Evolutionary conservation across 2,888 invertebrate genomes (phyloP), one percentile per base, ranked within the genome.

Genomic region (Euplexia lucipara): DNA sequence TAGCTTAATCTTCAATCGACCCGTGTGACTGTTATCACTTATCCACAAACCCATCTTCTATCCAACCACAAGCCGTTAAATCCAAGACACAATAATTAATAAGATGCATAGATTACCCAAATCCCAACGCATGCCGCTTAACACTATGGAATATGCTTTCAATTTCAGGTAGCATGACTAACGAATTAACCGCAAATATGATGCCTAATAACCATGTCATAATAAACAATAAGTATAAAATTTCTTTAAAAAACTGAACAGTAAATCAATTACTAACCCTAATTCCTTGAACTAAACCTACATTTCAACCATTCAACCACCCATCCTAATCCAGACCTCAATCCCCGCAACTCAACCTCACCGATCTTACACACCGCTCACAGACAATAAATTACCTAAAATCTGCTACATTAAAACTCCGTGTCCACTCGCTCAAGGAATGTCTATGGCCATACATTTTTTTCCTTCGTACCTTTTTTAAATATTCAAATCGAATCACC

Each of bases 401-500:
- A 82, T 81, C 81, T 82, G 82, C 82, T 82, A 81, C 71, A 81
- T 81, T 82, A 82, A 81, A 79, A 70, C 74, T 66, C 67, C 75
- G 75, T 73, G 84, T 81, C 84, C 78, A 83, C 81, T 81, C 78
- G 79, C 77, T 73, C 81, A 70, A 86, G 92, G 94, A 94, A 94
- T 94, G 93, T 91, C 88, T 92, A 89, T 89, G 89, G 87, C 84
- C 86, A 85, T 86, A 86, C 86, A 82, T 84, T 90, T 90, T 91
- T 90, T 88, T 87, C 82, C 72, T 80, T 85, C 83, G 87, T 88
- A 87, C 85, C 89, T 91, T 92, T 92, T 93, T 91, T 90, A 91
- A 91, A 92, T 81, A 94, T 95, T 95, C 93, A 94, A 95, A 94
- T 95, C 94, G 94, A 95, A 95, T 94, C 95, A 94, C 93, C 95